These are phyloP conservation scores for Darevskia mixta DNA, from an alignment of 2,797 vertebrate species.

Conservation along the genomic window DNA sequence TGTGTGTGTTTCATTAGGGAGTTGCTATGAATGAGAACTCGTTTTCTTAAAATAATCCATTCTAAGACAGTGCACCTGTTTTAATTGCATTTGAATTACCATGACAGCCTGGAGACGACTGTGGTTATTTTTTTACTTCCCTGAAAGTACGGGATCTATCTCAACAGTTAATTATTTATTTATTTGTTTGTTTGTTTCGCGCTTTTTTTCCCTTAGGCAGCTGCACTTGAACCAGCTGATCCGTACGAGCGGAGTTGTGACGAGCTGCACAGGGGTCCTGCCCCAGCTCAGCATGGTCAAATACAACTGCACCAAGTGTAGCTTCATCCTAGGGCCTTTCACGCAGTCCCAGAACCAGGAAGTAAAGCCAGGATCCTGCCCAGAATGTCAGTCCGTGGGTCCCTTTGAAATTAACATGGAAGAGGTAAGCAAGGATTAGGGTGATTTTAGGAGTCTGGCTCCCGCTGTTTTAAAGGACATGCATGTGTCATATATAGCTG, in stretches of 20 bases:
- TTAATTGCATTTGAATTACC: neutral
- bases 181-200: no score
- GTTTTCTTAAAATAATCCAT: neutral
- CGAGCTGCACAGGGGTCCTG: constrained; percentile 93
- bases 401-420: constrained; percentile 99
- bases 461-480: no score
- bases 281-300: constrained; percentile 98
- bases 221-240: constrained; percentile 98
- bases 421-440: constrained; percentile 81
- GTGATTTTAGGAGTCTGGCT: neutral
- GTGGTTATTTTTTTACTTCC: neutral
- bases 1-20: neutral
- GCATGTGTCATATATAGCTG: neutral
- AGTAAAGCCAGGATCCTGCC: constrained; percentile 98
- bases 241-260: constrained; percentile 95
- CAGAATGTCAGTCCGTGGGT: constrained; percentile 94
- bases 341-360: constrained; percentile 99
- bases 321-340: constrained; percentile 94
- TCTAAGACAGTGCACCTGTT: neutral
- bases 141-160: neutral
- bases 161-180: neutral
- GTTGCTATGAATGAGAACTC: neutral
- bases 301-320: constrained; percentile 98
- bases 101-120: neutral
- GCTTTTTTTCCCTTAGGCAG: constrained; percentile 80